Percentiles rank a stretch among this genome's conserved stretches.
These are phyloP conservation scores for Mellivora capensis DNA, from an alignment of 2,113 vertebrate genomes.

Conservation along the genomic window DNA sequence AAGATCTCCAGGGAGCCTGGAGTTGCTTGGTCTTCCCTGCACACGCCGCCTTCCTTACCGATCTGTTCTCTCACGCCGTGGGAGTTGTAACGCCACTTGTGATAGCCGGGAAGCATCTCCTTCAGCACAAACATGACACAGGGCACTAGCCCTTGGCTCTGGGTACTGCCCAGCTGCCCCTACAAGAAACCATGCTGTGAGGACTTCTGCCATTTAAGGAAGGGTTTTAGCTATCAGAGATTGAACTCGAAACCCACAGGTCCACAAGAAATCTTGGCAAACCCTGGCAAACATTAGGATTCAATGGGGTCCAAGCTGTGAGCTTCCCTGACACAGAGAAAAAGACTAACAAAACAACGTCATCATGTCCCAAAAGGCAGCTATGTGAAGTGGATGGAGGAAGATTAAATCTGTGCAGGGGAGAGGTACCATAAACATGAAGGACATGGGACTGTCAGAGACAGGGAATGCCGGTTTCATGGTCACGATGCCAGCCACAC, in stretches of 20 bases:
- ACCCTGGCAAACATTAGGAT: background rate
- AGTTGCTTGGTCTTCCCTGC: background rate
- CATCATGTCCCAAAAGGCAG: background rate
- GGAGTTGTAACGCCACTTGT: conserved; percentile 96
- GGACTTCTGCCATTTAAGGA: background rate
- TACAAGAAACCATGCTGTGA: conserved; percentile 70
- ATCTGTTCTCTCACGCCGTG: conserved; percentile 94
- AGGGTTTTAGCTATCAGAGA: background rate
- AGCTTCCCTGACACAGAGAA: background rate
- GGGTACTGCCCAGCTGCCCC: conserved; percentile 97
- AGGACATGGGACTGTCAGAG: background rate
- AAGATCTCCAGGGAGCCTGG: background rate
- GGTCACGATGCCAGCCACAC: background rate
- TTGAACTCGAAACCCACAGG: background rate
- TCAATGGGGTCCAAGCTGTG: background rate
- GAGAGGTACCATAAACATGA: background rate
- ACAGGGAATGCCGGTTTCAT: background rate
- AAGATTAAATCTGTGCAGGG: background rate
- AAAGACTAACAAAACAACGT: background rate
- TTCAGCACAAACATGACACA: conserved; percentile 96
- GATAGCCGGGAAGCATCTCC: conserved; percentile 98
- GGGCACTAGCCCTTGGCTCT: conserved; percentile 94
- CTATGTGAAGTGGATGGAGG: background rate
- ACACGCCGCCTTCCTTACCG: conserved; percentile 79
- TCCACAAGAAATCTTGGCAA: conserved; percentile 10